Evolutionary conservation across 2,797 vertebrate genomes (phyloP), one percentile per base, ranked within the genome.

Genomic region (Cryptoblepharus egeriae): DNA sequence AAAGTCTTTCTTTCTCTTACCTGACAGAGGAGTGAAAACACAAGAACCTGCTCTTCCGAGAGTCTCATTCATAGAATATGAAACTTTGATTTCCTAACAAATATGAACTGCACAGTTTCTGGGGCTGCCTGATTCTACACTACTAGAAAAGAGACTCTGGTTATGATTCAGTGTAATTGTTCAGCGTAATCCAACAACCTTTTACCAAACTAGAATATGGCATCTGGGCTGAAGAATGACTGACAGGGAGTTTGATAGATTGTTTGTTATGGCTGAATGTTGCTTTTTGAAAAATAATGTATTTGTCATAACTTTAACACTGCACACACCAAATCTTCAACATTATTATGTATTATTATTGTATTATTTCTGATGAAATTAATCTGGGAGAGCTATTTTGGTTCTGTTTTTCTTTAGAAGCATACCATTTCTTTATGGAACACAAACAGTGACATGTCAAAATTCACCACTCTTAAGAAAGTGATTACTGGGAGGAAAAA

Each of bases 301-400:
- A 79, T 49, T 84, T 49, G 52, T 60, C 16, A 79, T 65, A 78
- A 78, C 10, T 73, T 68, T 58, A 84, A 79, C 22, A 77, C 30
- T 30, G 65, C 37, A 35, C 24, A 45, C 30, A 64, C 63, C 49
- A 65, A 30, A 72, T 24, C 26, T 28, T 37, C 61, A 67, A 58
- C n/a, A 57, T 58, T 24, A n/a, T 11, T 35, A 35, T 60, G 16
- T 32, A 32, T 45, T 79, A 64, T 60, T 26, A 73, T 49, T 60
- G 16, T 32, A 32, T 45, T 79, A 64, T 60, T 26, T 79, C 35
- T 65, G 22, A n/a, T 32, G 30, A 67, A 60, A 58, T 20, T 24
- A 13, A 8, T 24, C 61, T 26, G 8, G 58, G 15, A 71, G 55
- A 15, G 26, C 73, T 76, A 26, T 61, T 28, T 63, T 4, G 64